Base-by-base conservation (phyloP, 2,888 invertebrate species). In the Idaea aversata region DNA sequence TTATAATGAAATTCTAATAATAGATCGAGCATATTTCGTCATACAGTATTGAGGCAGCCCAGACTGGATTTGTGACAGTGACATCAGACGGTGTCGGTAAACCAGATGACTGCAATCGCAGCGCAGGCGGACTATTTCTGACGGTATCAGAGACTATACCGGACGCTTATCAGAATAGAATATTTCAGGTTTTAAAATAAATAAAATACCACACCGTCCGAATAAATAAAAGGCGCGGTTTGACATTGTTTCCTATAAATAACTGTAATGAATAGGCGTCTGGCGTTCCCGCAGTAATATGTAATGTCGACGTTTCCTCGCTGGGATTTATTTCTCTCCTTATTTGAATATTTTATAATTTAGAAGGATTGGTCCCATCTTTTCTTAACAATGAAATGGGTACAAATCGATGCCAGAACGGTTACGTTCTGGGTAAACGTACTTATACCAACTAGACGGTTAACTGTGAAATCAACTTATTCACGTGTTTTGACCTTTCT, bases 201-300 rank as follows among this genome's bases (percentile, higher is more conserved):
- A 91, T 86, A 90, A 90, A 87, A 87, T 79, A 83, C 78, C 84
- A 80, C 81, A 77, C 82, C 85, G 85, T 87, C 87, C 88, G 87
- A 88, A 88, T 90, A 90, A 89, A 90, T 88, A 90, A 88, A 87
- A 87, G 83, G 83, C 87, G 78, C 84, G 84, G 83, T 91, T 90
- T 90, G 90, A 90, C 90, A 91, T 84, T 85, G 87, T 83, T 86
- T 81, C 86, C 90, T 90, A 92, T 92, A 91, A 92, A 92, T 92
- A 91, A 90, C 83, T 78, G 88, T 91, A 92, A 91, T 92, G 91
- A 91, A 91, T 91, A 88, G 90, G 85, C 85, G 85, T 85, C 81
- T 84, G 85, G 83, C 88, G 85, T 85, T 83, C 87, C 85, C 85
- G 85, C 84, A 83, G 87, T 84, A 86, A 89, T 88, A 86, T 86